Evolutionary conservation across 2,888 invertebrate species (phyloP), one percentile per base, ranked within the genome.

Genomic region (Fragum sueziense): DNA sequence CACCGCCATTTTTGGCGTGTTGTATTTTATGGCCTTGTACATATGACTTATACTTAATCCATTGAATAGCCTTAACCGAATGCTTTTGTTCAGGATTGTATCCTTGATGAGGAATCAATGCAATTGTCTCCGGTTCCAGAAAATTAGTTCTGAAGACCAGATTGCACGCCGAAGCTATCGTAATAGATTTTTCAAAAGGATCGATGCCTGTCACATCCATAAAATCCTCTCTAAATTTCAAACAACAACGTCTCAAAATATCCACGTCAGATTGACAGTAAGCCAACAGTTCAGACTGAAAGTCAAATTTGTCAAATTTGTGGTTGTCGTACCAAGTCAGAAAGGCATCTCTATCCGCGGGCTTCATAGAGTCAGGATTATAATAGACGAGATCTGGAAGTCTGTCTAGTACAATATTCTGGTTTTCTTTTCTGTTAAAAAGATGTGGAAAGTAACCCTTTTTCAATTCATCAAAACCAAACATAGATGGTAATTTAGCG

Each of bases 391-490:
- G 73, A 27, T 77, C 71, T 2, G 59, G 74, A 9, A 74, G 22
- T 1, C 14, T 4, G 6, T 37, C 17, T 11, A 74, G 29, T 0
- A 83, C 41, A 1, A 34, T 33, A 27, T 11, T 6, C 22, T 76
- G 76, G 31, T 71, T 72, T 72, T 76, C 76, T 31, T 47, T 57
- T 27, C 20, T 22, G 31, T 77, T 77, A 22, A 33, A 77, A 4
- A 82, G 62, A 68, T 82, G 79, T n/a, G 76, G 79, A 57, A 82
- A 82, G 51, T 79, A 71, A 17, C 79, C 79, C 67, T 82, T 82
- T 17, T 52, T 54, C 17, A n/a, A 82, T 62, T 79, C 74, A 3
- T 51, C 17, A 11, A 70, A 33, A 2, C 76, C 76, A 76, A 82
- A 79, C 57, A 68, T 59, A 51, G 59, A 29, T 17, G 79, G 82